These are phyloP conservation scores for Lycocerus yunnanus DNA, from an alignment of 2,888 invertebrate genomes.

Conservation along the genomic window DNA sequence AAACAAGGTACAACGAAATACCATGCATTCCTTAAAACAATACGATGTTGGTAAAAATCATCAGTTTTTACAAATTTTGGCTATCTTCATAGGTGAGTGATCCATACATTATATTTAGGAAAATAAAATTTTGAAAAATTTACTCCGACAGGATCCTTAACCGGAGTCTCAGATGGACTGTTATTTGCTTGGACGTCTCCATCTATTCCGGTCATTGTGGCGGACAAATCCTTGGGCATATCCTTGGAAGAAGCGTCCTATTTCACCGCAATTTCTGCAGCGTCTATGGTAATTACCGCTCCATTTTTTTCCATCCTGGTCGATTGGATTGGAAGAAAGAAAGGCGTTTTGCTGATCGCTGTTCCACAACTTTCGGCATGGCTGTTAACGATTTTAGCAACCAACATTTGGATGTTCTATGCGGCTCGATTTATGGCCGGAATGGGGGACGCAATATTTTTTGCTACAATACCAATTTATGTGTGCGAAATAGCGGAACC, in stretches of 20 bases:
- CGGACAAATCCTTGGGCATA: conserved; percentile 6
- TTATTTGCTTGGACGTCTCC: conserved; percentile 32
- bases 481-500: conserved; percentile 45
- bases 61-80: not conserved
- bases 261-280: not conserved
- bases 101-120: not conserved
- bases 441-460: conserved; percentile 41
- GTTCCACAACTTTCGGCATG: conserved; percentile 30
- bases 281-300: not conserved
- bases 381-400: conserved; percentile 38
- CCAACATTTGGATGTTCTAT: conserved; percentile 42
- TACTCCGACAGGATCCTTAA: conserved; percentile 27
- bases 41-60: not conserved
- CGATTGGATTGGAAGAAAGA: not conserved
- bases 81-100: not conserved
- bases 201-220: conserved; percentile 20
- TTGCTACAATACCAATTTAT: conserved; percentile 39
- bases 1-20: not conserved
- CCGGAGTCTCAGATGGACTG: conserved; percentile 26
- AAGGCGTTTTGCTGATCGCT: not conserved
- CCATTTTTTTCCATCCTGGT: not conserved
- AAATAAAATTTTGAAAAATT: not conserved
- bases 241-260: conserved; percentile 8
- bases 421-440: conserved; percentile 42
- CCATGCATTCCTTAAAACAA: not conserved